Base-by-base conservation (phyloP, 2,888 invertebrate species). In the Crioceris asparagi region DNA sequence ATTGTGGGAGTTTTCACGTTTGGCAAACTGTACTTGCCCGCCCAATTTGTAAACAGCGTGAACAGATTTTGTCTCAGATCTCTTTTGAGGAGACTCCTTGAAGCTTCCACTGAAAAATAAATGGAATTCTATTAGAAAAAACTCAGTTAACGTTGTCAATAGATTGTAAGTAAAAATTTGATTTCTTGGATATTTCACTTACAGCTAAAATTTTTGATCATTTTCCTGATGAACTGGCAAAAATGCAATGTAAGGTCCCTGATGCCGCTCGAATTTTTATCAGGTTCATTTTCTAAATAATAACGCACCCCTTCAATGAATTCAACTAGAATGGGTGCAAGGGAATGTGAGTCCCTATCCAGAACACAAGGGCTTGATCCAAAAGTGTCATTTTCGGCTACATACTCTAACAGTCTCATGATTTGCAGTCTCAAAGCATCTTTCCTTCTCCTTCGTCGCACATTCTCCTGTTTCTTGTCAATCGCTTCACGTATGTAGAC, bases 391-490 rank as follows among this genome's bases (percentile, higher is more conserved):
- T 84, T 81, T 59, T 90, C 87, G 1, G 94, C 93, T 43, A 94
- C 86, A 42, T 91, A 74, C 56, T 97, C 87, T 50, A 99, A 70
- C 49, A 97, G 83, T 54, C 86, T 79, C 42, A 93, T 87, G 46
- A 99, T 71, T 55, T 96, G 90, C 27, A 97, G 70, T 29, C 98
- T 72, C 33, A 98, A 67, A 8, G 92, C 86, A 63, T 99, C 98
- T 36, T 94, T 77, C 25, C 96, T 74, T 37, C 92, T 71, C 26
- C 94, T 71, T 26, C 97, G 70, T 37, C 96, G 74, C 73, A 96
- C 85, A 61, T 96, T 98, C 61, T 97, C 97, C 65, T 96, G 94
- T 60, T 96, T 97, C 32, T 91, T 77, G 61, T 98, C 97, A 14
- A 93, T 86, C 0, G 96, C 93, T 63, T 99, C 98, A 12, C 94